Evolutionary conservation across 2,797 vertebrate species (phyloP).

Genomic region (Sebastes kiyomatsui): DNA sequence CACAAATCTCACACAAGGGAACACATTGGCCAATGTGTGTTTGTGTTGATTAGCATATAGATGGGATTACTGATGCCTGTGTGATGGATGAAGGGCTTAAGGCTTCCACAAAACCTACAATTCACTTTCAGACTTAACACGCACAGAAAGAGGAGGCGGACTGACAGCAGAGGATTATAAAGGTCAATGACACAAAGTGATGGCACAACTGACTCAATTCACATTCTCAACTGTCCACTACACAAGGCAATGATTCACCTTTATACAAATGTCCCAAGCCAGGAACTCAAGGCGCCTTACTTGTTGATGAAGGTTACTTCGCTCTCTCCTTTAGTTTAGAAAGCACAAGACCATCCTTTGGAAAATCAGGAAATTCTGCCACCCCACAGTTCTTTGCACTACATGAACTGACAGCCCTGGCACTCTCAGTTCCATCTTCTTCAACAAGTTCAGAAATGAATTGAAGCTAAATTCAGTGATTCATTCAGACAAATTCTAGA

Average conservation of each 20-base stretch:
- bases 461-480: background rate
- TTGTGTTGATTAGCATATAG: constrained; percentile 63
- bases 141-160: background rate
- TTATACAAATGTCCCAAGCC: background rate
- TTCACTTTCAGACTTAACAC: constrained; percentile 4
- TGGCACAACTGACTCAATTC: background rate
- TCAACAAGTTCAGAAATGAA: background rate
- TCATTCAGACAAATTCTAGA: too few species aligned
- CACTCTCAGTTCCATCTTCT: background rate
- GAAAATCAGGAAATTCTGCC: background rate
- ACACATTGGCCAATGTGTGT: background rate
- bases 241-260: background rate
- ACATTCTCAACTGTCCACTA: background rate
- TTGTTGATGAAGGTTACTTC: background rate
- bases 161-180: background rate
- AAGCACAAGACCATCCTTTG: background rate
- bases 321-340: background rate
- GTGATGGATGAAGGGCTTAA: constrained; percentile 45
- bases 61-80: constrained; percentile 49
- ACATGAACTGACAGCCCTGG: background rate
- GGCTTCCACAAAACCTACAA: constrained; percentile 8
- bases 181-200: background rate
- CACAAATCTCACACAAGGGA: background rate
- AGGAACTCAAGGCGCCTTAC: background rate
- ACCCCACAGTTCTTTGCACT: background rate